Evolutionary conservation across 2,113 vertebrate species (phyloP), one percentile per base, ranked within the genome.

Genomic region (Sorex araneus): DNA sequence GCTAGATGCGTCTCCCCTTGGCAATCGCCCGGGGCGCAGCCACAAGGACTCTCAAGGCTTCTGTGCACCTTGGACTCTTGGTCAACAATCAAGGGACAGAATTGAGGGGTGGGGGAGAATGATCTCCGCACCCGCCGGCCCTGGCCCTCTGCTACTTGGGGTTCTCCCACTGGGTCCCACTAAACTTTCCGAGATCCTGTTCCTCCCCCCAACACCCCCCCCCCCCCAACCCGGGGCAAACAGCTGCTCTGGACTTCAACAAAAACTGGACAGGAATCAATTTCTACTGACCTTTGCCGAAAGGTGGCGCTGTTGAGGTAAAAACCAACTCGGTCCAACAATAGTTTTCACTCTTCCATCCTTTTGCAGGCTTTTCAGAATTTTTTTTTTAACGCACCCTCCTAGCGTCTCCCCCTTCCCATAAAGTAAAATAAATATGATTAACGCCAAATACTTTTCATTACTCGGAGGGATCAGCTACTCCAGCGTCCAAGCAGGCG

Each of bases 291-390:
- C 95, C 97, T 95, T 96, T 93, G 96, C 98, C 99, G 99, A 99
- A 98, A 99, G 99, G 98, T 99, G 99, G 99, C 99, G 98, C 98
- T 99, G 98, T 99, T 98, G 99, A 98, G 98, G 98, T 98, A 98
- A 89, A 95, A 96, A 97, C 96, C 89, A 97, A 97, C 89, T 93
- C 7, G 63, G 2, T 96, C 92, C 93, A 96, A 96, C 95, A 94
- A 96, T 92, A 94, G 94, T 95, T 97, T 82, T 83, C 91, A 70
- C 92, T 93, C 95, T 92, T 97, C 66, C 30, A 86, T 94, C 92
- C 70, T 76, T 89, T 74, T 81, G 89, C 89, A 95, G 84, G 90
- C 90, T 95, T 96, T 96, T 94, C 66, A 47, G 50, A 87, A 11
- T 87, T 87, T 82, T 71, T 66, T 80, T 88, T 69, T 67, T 2